A percentile compares a stretch with the other conserved stretches of the same genome.
Evolutionary conservation across 2,113 vertebrate species (phyloP).

Genomic region (Takifugu bimaculatus): DNA sequence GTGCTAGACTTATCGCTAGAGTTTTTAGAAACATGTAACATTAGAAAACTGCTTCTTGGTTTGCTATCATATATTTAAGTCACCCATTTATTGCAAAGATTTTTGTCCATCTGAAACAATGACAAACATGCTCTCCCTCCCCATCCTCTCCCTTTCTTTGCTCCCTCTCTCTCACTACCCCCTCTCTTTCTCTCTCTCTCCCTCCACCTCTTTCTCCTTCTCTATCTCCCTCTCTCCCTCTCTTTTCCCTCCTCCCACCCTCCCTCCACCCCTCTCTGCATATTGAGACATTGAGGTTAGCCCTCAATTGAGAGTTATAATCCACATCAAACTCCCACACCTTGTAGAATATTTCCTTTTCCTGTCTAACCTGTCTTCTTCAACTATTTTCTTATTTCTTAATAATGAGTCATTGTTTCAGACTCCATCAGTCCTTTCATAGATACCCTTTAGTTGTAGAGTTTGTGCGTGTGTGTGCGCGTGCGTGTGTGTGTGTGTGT

Average conservation of each 20-base stretch:
- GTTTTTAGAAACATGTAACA: not conserved
- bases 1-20: not conserved
- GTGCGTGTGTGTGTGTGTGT: conserved; percentile 24
- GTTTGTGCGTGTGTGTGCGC: not conserved
- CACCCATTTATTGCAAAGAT: conserved; percentile 47
- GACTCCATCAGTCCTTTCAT: not conserved
- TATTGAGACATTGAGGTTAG: conserved; percentile 46
- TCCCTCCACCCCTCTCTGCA: not conserved
- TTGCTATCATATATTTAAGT: not conserved
- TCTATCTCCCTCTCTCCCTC: conserved; percentile 26
- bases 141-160: conserved; percentile 19
- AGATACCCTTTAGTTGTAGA: conserved; percentile 5
- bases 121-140: conserved; percentile 39
- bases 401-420: not conserved
- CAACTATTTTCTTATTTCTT: conserved; percentile 2
- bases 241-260: not conserved
- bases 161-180: not conserved
- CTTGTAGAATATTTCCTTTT: conserved; percentile 49
- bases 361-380: conserved; percentile 25
- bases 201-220: conserved; percentile 12
- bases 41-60: no score
- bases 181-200: conserved; percentile 47
- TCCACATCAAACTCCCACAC: conserved; percentile 65
- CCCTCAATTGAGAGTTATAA: conserved; percentile 59
- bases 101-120: conserved; percentile 67